A percentile compares a stretch with the other conserved stretches of the same genome.
These are phyloP conservation scores for Balaenoptera acutorostrata DNA, from an alignment of 2,113 vertebrate genomes.

Conservation along the genomic window DNA sequence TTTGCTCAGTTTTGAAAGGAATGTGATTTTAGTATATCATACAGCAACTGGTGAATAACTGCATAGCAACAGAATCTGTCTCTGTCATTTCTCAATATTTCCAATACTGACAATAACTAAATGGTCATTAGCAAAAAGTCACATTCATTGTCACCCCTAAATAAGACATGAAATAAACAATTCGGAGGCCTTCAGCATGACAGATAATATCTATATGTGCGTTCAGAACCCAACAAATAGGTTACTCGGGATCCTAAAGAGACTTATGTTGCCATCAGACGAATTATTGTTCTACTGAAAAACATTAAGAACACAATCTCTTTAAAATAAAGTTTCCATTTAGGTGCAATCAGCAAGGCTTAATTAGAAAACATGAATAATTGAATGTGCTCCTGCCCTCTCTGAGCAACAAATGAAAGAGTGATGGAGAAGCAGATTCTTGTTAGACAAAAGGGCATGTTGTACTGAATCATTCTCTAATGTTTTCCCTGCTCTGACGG, in stretches of 20 bases:
- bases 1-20: background rate
- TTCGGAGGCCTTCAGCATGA: background rate
- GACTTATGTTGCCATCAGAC: constrained; percentile 25
- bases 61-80: background rate
- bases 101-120: background rate
- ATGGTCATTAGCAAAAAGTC: background rate
- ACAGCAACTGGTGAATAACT: background rate
- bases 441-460: constrained; percentile 41
- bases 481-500: background rate
- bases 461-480: constrained; percentile 33
- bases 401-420: constrained; percentile 52
- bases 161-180: constrained; percentile 24
- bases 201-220: background rate
- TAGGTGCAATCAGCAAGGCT: constrained; percentile 63
- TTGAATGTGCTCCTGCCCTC: constrained; percentile 51
- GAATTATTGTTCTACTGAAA: constrained; percentile 52
- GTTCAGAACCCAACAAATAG: background rate
- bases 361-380: constrained; percentile 79
- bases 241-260: background rate
- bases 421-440: constrained; percentile 34
- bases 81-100: background rate
- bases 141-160: background rate
- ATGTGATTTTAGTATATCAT: background rate
- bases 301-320: constrained; percentile 62
- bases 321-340: constrained; percentile 71